Evolutionary conservation across 2,797 vertebrate species (phyloP), one percentile per base, ranked within the genome.

Genomic region (Aeoliscus strigatus): DNA sequence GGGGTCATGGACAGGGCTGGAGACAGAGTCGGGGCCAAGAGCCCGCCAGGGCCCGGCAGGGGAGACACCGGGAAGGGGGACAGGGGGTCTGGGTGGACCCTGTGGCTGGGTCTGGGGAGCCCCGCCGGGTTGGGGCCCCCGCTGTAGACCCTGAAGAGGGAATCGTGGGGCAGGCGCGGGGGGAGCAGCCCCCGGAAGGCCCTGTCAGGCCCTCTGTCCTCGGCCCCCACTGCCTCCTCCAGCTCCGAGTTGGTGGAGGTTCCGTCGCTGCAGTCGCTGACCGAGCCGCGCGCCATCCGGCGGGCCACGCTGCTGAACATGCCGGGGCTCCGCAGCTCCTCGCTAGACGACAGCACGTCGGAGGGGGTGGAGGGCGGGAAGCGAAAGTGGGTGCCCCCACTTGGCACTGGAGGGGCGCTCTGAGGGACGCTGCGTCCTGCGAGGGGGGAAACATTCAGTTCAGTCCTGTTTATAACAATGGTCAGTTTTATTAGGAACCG

Each of bases 221-320:
- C 85, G 0, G 74, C 78, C 1, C 70, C 80, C 26, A 76, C 72
- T 0, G 86, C 88, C 72, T 94, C 93, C 72, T 94, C 93, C 48
- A 94, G 79, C 81, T 94, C 93, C 0, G 93, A 94, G 14, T 92
- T 92, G 65, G 89, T 90, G 21, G 91, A 92, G 28, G 91, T 91
- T 64, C 92, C 93, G 5, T 94, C 93, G 0, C 92, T 94, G 86
- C 93, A 96, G 87, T 96, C 93, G 36, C 91, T 93, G 54, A 94
- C 92, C 0, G 92, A 94, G 42, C 93, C 92, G 0, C 92, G 91
- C 5, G 91, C 92, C 73, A 93, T 81, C 16, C 92, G 91, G 0
- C 92, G 86, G 0, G 89, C 89, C 70, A 94, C 90, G 1, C 86
- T 86, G 10, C 90, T 89, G 86, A 93, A 85, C 83, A 90, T 39